Base-by-base conservation (phyloP, 2,113 vertebrate species). In the Scopus umbretta region DNA sequence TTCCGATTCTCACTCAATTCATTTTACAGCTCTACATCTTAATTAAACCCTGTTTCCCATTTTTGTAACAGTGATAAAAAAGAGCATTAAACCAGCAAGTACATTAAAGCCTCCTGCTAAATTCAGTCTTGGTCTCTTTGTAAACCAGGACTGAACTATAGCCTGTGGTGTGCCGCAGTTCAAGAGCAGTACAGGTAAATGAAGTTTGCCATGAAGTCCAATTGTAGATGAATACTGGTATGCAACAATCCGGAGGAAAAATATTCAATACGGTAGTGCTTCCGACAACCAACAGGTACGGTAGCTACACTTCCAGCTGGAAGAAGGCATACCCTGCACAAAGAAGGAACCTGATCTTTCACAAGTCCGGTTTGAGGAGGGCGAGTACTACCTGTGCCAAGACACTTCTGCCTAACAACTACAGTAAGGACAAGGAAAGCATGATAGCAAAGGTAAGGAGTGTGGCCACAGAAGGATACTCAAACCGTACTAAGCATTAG, bases 361-460 rank as follows among this genome's bases (percentile, higher is more conserved):
- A 0, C 5, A 62, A n/a, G 26, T 6, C 22, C 42, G 1, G 1
- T 16, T 5, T 55, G 47, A 17, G n/a, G 11, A 87, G 20, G 36
- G 14, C 2, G 9, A n/a, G 25, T 3, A 34, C 52, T 30, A 16
- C 1, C 62, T 47, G 38, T 38, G 32, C 52, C 9, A 15, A 49
- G 45, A 34, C 10, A 7, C 14, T 45, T 36, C 63, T 81, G 30
- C 59, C 47, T 58, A 30, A 68, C 7, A 18, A 78, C 0, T 4
- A 62, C 56, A 58, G 14, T 13, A 29, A 21, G 2, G 30, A 47
- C 65, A 74, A 34, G 14, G 34, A 21, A 76, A 25, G 45, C 4
- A 53, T 0, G 4, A 11, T 1, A 43, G 36, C 38, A 71, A 52
- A 88, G 36, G 7, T 17, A 59, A 62, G 27, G 27, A 79, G 25